Conservation (phyloP, 2,797 vertebrate genomes). For the Scarus forsteni region DNA sequence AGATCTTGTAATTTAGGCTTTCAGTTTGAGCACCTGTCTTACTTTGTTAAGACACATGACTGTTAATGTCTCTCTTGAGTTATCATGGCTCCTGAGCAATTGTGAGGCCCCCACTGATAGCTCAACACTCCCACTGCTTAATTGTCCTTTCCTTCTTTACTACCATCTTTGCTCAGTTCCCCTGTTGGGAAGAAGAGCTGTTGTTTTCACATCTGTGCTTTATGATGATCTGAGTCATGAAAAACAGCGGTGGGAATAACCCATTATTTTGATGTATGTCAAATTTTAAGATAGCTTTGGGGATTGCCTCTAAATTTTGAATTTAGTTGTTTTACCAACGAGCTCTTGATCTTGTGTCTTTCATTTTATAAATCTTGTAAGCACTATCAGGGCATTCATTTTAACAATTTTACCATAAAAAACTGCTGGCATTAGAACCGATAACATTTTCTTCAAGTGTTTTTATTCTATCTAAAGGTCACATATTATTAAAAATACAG, state of each 20-base stretch:
- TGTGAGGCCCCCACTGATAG: constrained; percentile 16
- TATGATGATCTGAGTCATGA: constrained; percentile 25
- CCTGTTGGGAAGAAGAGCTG: constrained; percentile 11
- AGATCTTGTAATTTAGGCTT: constrained; percentile 23
- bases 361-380: constrained; percentile 2
- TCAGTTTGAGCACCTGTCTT: constrained; percentile 26
- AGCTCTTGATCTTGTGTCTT: background rate
- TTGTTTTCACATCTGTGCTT: constrained; percentile 46
- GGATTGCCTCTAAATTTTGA: constrained; percentile 15
- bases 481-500: no score
- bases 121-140: constrained; percentile 25
- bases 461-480: no score
- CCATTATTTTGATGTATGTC: constrained; percentile 43
- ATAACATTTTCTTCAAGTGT: no score
- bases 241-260: constrained; percentile 34
- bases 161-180: background rate
- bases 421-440: no score
- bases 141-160: constrained; percentile 29
- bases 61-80: constrained; percentile 30
- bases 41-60: constrained; percentile 25
- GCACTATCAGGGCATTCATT: background rate
- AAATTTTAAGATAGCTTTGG: constrained; percentile 11
- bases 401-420: no score
- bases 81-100: constrained; percentile 11
- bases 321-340: constrained; percentile 5